Conservation (phyloP, 2,888 invertebrate genomes). For the Neocrepidodera transversa region DNA sequence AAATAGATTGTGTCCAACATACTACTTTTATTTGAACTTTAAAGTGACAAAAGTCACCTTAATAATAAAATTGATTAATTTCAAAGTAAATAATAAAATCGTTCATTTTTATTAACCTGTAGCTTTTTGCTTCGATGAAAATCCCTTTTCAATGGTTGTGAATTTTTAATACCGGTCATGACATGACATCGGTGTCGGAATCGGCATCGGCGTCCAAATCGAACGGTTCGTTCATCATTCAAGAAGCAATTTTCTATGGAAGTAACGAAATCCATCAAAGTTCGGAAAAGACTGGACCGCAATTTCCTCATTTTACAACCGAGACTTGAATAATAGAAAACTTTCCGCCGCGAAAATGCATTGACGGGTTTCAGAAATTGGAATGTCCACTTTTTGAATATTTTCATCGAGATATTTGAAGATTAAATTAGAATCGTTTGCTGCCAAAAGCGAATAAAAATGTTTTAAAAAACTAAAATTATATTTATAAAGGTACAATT, state of each 20-base stretch:
- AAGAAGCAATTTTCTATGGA: conserved; percentile 14
- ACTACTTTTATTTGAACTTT: no score
- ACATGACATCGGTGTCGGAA: no score
- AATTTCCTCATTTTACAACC: conserved; percentile 15
- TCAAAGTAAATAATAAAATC: no score
- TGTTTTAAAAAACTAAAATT: no score
- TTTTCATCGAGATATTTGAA: background rate
- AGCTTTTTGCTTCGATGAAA: no score
- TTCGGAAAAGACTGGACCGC: conserved; percentile 16
- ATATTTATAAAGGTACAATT: no score
- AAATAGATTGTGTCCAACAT: no score
- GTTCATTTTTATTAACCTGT: no score
- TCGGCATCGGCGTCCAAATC: background rate
- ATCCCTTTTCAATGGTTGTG: no score
- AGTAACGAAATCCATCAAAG: conserved; percentile 20
- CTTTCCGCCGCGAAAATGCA: background rate
- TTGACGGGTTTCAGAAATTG: conserved; percentile 9
- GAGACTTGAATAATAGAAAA: background rate
- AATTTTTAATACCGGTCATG: no score
- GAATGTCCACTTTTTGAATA: conserved; percentile 11
- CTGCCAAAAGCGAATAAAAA: background rate
- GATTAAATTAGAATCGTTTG: conserved; percentile 5
- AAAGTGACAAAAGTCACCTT: no score
- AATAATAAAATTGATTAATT: no score
- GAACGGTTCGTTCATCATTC: conserved; percentile 11